These are phyloP conservation scores for Lacerta viridis DNA, from an alignment of 2,797 vertebrate species.

Conservation along the genomic window DNA sequence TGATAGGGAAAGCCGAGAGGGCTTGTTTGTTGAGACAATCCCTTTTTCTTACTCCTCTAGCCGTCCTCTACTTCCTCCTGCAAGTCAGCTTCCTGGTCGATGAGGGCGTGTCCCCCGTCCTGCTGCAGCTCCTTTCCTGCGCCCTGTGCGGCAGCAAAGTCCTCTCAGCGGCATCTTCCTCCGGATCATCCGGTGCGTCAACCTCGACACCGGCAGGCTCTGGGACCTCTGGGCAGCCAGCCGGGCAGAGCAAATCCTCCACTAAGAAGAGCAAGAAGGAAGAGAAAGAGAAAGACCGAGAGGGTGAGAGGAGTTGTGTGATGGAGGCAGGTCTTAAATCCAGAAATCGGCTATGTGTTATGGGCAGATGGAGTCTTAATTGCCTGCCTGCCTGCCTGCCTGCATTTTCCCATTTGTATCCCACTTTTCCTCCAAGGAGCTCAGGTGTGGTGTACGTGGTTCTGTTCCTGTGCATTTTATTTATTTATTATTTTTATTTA, in stretches of 20 bases:
- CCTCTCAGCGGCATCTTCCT: constrained; percentile 84
- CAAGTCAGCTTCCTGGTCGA: constrained; percentile 99
- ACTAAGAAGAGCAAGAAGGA: constrained; percentile 99
- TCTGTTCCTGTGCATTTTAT: no score
- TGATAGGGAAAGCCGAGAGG: neutral
- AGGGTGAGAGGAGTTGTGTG: constrained; percentile 83
- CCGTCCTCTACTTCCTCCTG: constrained; percentile 96
- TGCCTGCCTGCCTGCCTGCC: no score
- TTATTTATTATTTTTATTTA: no score
- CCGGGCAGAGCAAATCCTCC: constrained; percentile 93
- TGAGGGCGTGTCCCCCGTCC: constrained; percentile 95
- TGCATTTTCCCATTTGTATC: no score
- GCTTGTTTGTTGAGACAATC: neutral
- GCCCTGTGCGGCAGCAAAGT: constrained; percentile 99
- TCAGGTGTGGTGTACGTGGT: no score
- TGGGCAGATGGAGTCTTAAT: no score
- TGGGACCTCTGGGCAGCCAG: constrained; percentile 84
- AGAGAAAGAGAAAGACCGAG: constrained; percentile 97
- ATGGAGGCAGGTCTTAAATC: neutral
- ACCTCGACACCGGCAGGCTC: constrained; percentile 81
- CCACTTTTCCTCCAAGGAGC: no score
- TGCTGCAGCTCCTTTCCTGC: constrained; percentile 96
- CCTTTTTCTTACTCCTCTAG: constrained; percentile 75
- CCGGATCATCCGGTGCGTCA: constrained; percentile 77
- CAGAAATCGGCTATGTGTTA: no score